Evolutionary conservation across 2,113 vertebrate species (phyloP).

Genomic region (Chrysochloris asiatica): DNA sequence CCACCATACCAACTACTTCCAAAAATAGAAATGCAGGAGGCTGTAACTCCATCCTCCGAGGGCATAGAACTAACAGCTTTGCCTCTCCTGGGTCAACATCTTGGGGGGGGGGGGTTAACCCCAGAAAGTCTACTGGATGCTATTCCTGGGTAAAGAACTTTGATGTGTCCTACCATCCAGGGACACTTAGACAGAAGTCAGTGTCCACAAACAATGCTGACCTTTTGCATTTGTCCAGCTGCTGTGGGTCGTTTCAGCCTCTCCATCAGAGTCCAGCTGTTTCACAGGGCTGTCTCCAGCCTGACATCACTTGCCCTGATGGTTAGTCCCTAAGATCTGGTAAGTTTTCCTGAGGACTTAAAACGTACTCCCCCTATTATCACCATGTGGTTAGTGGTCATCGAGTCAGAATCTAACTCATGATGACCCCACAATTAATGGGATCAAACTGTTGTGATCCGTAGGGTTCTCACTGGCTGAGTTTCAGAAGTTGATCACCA

Average conservation of each 20-base stretch:
- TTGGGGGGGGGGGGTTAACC: neutral
- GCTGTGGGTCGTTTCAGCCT: neutral
- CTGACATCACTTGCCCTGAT: neutral
- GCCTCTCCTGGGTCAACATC: neutral
- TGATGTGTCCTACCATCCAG: neutral
- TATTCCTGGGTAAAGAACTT: slow-evolving; percentile 9
- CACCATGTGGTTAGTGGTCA: neutral
- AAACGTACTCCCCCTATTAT: neutral
- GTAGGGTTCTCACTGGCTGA: neutral
- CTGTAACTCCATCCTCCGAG: neutral
- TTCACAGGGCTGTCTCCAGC: neutral
- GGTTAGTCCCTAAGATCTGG: neutral
- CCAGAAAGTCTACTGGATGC: neutral
- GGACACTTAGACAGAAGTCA: neutral
- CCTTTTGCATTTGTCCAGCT: slow-evolving; percentile 74
- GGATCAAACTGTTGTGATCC: neutral
- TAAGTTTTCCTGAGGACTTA: neutral
- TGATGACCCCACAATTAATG: neutral
- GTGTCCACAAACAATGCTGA: slow-evolving; percentile 49
- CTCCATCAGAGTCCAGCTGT: slow-evolving; percentile 53
- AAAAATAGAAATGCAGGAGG: neutral
- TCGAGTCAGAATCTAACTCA: neutral
- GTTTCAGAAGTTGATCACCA: neutral
- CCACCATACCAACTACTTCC: neutral
- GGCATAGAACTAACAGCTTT: neutral